A percentile compares a stretch with the other conserved stretches of the same genome.
Evolutionary conservation across 2,797 vertebrate species (phyloP).

Genomic region (Myotis daubentonii): DNA sequence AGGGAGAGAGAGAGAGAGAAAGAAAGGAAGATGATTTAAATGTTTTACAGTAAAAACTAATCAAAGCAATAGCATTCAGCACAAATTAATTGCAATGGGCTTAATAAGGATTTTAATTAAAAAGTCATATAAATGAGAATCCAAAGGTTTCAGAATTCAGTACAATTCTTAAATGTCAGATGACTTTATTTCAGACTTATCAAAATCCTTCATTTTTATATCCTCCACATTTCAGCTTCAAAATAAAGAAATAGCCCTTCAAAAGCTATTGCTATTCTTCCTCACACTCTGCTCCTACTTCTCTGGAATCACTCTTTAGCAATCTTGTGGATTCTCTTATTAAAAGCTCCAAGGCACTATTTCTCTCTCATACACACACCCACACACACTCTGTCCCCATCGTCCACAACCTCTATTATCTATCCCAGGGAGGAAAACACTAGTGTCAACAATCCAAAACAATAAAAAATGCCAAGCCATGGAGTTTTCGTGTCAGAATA

Average conservation of each 20-base stretch:
- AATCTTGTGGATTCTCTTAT: background rate
- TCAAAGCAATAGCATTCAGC: background rate
- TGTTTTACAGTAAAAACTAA: slow-evolving; percentile 38
- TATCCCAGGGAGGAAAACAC: background rate
- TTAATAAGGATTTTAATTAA: slow-evolving; percentile 48
- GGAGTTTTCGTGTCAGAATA: background rate
- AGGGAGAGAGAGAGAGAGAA: too few relatives aligned
- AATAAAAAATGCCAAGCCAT: background rate
- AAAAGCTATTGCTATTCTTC: background rate
- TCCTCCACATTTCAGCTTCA: slow-evolving; percentile 26
- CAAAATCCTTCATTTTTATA: slow-evolving; percentile 45
- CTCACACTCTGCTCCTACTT: background rate
- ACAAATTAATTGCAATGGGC: slow-evolving; percentile 31
- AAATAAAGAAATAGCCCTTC: slow-evolving; percentile 30
- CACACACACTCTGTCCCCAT: background rate
- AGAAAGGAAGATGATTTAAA: background rate
- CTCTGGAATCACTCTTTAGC: background rate
- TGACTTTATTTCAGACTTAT: slow-evolving; percentile 22
- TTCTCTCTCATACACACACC: background rate
- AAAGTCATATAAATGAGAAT: slow-evolving; percentile 42
- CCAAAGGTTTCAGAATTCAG: background rate
- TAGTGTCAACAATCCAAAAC: slow-evolving; percentile 9
- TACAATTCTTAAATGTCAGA: background rate
- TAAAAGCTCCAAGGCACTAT: background rate
- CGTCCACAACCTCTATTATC: background rate